phyloP scores from a whole-genome alignment of 92 coral and sea anemone species.

The Umimayanthus chanpuru region DNA sequence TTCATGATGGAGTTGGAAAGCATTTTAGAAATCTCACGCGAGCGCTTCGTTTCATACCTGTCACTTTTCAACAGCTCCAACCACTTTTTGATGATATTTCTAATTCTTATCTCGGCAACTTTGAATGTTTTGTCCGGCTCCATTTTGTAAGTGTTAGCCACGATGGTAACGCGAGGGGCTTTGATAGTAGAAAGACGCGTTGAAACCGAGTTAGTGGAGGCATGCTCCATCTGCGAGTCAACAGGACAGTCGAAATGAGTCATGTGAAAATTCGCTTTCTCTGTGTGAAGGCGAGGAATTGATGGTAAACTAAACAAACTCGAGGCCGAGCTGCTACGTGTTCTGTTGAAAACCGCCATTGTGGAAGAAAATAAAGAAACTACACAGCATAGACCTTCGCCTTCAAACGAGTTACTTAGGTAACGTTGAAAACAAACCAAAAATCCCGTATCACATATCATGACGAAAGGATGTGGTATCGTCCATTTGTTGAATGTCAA shows the following conservation, averaged over 20 bases:
- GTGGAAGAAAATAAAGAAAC: not conserved
- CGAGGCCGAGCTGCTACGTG: constrained; percentile 69
- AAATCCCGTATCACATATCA: not conserved
- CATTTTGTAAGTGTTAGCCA: constrained; percentile 85
- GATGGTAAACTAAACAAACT: constrained; percentile 73
- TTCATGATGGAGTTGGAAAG: constrained; percentile 81
- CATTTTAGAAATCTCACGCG: constrained; percentile 78
- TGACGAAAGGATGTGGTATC: not conserved
- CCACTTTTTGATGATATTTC: constrained; percentile 72
- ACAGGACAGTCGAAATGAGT: constrained; percentile 79
- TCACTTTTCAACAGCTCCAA: constrained; percentile 71
- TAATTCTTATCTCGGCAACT: constrained; percentile 49
- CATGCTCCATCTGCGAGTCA: constrained; percentile 58
- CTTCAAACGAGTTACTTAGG: not conserved
- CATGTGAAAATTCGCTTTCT: constrained; percentile 69
- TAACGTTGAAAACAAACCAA: not conserved
- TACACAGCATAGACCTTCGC: not conserved
- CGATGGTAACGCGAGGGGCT: constrained; percentile 44
- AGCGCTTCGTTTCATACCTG: constrained; percentile 70
- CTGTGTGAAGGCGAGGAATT: constrained; percentile 54
- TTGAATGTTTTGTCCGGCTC: constrained; percentile 74
- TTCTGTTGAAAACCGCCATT: constrained; percentile 41
- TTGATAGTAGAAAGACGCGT: constrained; percentile 49
- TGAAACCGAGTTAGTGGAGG: constrained; percentile 57
- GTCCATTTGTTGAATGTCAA: constrained; percentile 17